Base-by-base conservation (phyloP, 2,113 vertebrate genomes). In the Tichodroma muraria region DNA sequence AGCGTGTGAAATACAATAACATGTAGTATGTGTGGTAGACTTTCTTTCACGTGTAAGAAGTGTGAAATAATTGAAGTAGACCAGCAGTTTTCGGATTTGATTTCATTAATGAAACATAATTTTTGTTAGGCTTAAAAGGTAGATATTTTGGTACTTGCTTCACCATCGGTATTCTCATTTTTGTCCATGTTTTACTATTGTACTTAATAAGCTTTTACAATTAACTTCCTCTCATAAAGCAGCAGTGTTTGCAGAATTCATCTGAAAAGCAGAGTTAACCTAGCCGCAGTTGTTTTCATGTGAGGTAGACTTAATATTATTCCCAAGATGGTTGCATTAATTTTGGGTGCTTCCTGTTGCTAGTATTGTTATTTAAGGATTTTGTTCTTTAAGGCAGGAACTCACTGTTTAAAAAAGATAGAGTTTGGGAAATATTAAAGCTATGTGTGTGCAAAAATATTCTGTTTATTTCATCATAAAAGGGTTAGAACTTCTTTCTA, bases 21-120 rank as follows among this genome's bases (percentile, higher is more conserved):
- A 1, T 31, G 20, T 28, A 12, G 37, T 30, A 2, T 57, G 2
- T 38, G 7, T 40, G 31, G 17, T 35, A 47, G 68, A 63, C 33
- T 59, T 84, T 52, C n/a, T 64, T 78, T 87, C 27, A 50, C 13
- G 5, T 1, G 0, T 49, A 15, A 40, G 13, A 80, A 30, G 18
- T 42, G 65, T 68, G 70, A 75, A 69, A 13, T 57, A 52, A 45
- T 13, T 49, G 11, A 6, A 8, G 5, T 10, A 64, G 57, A 21
- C 15, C 6, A 18, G 35, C 17, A 49, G 17, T n/a, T 68, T 87
- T 60, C 0, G 0, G 3, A 8, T 61, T 76, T 63, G 6, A 24
- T 69, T 76, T 85, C 8, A 24, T 76, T 56, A 44, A 28, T 15
- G 15, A 68, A 82, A 69, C 15, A 1, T 38, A 30, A 11, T 82